Conservation (phyloP, 2,888 invertebrate species). For the Hirtodrosophila cameraria region DNA sequence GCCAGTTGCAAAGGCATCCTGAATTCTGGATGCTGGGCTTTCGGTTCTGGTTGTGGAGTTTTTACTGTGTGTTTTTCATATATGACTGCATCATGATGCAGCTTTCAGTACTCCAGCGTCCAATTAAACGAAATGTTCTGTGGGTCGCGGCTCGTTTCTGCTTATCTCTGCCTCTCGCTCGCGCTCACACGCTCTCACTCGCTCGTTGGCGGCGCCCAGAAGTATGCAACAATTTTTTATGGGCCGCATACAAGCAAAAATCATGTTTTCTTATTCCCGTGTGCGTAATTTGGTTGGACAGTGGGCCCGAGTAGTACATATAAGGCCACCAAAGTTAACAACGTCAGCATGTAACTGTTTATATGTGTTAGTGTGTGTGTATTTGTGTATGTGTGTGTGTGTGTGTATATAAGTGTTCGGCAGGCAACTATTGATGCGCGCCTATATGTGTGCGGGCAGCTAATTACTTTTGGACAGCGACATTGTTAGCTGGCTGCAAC, state of each 20-base stretch:
- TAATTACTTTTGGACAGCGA: conserved; percentile 69
- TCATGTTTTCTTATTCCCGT: conserved; percentile 80
- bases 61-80: conserved; percentile 45
- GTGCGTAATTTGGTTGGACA: conserved; percentile 74
- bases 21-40: conserved; percentile 6
- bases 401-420: conserved; percentile 14
- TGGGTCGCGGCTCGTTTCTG: conserved; percentile 49
- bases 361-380: conserved; percentile 3
- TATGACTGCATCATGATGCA: conserved; percentile 75
- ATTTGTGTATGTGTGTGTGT: conserved; percentile 10
- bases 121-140: conserved; percentile 76
- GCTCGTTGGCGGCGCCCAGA: conserved; percentile 53
- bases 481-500: conserved; percentile 53
- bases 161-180: conserved; percentile 38
- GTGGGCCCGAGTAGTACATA: conserved; percentile 35
- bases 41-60: not conserved
- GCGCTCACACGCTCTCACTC: conserved; percentile 1
- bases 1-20: conserved; percentile 47
- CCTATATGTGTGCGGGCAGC: conserved; percentile 44
- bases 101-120: conserved; percentile 76
- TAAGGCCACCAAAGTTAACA: conserved; percentile 67
- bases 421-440: conserved; percentile 67
- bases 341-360: conserved; percentile 47
- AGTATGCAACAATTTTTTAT: conserved; percentile 80
- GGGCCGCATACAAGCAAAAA: conserved; percentile 78